Base-by-base conservation (phyloP, 2,888 invertebrate species). In the Rhopalosiphum nymphaeae region DNA sequence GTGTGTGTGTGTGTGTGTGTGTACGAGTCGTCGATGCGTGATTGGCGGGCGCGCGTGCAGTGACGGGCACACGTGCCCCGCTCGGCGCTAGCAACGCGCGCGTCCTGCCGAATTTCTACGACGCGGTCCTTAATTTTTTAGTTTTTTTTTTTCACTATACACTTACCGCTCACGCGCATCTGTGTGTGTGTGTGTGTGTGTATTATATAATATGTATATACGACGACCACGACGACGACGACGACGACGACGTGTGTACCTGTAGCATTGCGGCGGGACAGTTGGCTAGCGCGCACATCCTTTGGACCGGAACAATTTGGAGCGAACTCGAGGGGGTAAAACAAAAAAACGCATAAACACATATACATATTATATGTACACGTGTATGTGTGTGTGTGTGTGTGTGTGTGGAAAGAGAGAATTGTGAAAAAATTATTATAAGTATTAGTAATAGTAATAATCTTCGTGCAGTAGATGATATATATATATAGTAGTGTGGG, bases 251-350 rank as follows among this genome's bases (percentile, higher is more conserved):
- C 56, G 89, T 42, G 88, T 42, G 78, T 93, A 93, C 93, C 88
- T 93, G 89, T 93, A 78, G 87, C 49, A 87, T 29, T 26, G 49
- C 53, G 91, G 36, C 88, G 53, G 90, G 93, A 94, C 93, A 94
- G 90, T 90, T 94, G 93, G 93, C 61, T 94, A 94, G 93, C 93
- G 93, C 93, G 90, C 61, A 86, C 89, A 44, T 94, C 90, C 90
- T 94, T 90, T 94, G 93, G 90, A 94, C 93, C 93, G 93, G 93
- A 94, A 94, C 93, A 94, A 90, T 90, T 90, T 85, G 90, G 90
- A 86, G 85, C 93, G 61, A 92, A 92, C 87, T 36, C 86, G 93
- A 90, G 93, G 93, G 93, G 90, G 85, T 93, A 93, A 90, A 61
- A 90, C 57, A 89, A 93, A 93, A 67, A 36, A 91, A 78, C 78